phyloP scores from a whole-genome alignment of 2,797 vertebrate species.

The Numenius phaeopus region DNA sequence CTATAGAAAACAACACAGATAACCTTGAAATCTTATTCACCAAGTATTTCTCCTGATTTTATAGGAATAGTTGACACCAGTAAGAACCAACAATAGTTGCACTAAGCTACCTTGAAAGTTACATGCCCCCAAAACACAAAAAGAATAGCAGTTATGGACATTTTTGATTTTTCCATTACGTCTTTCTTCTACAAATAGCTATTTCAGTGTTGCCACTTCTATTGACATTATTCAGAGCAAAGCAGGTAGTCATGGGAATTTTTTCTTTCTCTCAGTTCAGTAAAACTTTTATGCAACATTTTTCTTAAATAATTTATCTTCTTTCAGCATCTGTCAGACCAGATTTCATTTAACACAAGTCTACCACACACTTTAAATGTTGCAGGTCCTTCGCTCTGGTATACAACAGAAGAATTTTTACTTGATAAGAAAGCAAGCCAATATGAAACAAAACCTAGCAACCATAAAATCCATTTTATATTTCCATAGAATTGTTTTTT shows the following conservation, averaged over 20 bases:
- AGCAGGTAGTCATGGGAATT: slow-evolving; percentile 57
- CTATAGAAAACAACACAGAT: background rate
- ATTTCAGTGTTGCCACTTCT: background rate
- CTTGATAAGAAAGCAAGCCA: background rate
- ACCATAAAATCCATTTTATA: background rate
- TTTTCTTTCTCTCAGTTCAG: slow-evolving; percentile 41
- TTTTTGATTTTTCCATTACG: slow-evolving; percentile 25
- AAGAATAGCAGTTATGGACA: background rate
- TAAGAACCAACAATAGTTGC: background rate
- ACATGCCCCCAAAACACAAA: background rate
- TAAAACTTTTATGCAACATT: slow-evolving; percentile 62
- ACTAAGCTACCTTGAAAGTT: background rate
- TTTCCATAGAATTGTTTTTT: background rate
- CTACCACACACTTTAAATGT: slow-evolving; percentile 48
- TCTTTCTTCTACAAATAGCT: slow-evolving; percentile 37
- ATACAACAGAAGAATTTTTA: slow-evolving; percentile 19
- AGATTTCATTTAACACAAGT: slow-evolving; percentile 67
- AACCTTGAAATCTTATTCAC: background rate
- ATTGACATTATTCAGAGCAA: slow-evolving; percentile 28
- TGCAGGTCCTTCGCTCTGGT: slow-evolving; percentile 27
- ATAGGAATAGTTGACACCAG: background rate
- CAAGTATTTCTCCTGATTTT: background rate
- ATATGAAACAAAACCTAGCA: background rate
- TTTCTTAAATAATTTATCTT: slow-evolving; percentile 73
- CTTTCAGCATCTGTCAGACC: slow-evolving; percentile 68